Evolutionary conservation across 2,888 invertebrate genomes (phyloP).

Genomic region (Drosophila glabriapex): DNA sequence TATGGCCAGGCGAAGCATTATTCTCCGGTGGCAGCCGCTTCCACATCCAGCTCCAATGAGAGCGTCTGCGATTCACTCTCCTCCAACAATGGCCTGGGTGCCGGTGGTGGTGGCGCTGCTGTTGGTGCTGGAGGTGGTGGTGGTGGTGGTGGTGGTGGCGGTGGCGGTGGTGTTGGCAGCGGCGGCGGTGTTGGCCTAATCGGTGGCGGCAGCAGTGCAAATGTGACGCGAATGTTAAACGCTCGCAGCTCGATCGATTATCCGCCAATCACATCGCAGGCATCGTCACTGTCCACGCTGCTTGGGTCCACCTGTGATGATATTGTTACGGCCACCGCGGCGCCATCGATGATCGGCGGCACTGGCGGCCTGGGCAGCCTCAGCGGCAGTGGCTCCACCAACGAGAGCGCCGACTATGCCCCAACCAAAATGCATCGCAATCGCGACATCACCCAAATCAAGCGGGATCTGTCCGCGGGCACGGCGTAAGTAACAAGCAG

Average conservation of each 20-base stretch:
- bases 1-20: conserved; percentile 84
- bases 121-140: conserved; percentile 39
- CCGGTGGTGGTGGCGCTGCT: conserved; percentile 82
- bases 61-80: conserved; percentile 91
- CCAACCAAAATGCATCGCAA: conserved; percentile 88
- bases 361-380: conserved; percentile 63
- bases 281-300: conserved; percentile 81
- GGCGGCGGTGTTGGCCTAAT: conserved; percentile 17
- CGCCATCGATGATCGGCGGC: conserved; percentile 78
- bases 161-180: conserved; percentile 38
- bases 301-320: conserved; percentile 82
- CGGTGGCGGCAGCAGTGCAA: conserved; percentile 41
- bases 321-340: conserved; percentile 80
- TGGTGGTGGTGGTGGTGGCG: conserved; percentile 50
- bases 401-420: conserved; percentile 78
- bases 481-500: conserved; percentile 83
- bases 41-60: conserved; percentile 94
- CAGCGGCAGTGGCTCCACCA: conserved; percentile 62
- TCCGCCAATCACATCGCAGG: conserved; percentile 80
- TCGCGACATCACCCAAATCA: conserved; percentile 85
- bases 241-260: conserved; percentile 82
- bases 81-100: conserved; percentile 87
- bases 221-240: conserved; percentile 65
- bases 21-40: conserved; percentile 84
- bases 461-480: conserved; percentile 84